Evolutionary conservation across 2,888 invertebrate species (phyloP).

Genomic region (Colostygia pectinataria): DNA sequence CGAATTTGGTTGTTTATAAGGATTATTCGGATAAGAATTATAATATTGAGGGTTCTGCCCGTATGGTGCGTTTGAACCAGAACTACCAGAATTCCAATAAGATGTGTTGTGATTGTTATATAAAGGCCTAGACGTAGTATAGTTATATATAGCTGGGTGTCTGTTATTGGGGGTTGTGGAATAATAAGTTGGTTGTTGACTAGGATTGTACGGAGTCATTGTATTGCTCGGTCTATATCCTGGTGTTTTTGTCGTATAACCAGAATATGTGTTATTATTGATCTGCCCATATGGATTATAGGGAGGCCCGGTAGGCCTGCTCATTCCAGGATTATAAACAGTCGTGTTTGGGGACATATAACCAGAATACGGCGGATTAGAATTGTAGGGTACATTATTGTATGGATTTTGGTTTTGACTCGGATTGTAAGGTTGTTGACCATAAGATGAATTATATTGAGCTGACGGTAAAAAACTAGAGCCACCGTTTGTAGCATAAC

Average conservation of each 20-base stretch:
- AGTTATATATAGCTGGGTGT: conserved; percentile 21
- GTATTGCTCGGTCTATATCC: conserved; percentile 11
- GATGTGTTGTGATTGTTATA: conserved; percentile 18
- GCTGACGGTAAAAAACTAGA: conserved; percentile 7
- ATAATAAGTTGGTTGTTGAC: conserved; percentile 32
- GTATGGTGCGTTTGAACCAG: conserved; percentile 25
- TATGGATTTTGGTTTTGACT: conserved; percentile 14
- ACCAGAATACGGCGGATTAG: conserved; percentile 13
- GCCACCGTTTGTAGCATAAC: conserved; percentile 19
- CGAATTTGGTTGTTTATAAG: conserved; percentile 27
- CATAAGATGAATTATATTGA: conserved; percentile 11
- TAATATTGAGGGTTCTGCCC: conserved; percentile 22
- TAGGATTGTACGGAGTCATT: conserved; percentile 21
- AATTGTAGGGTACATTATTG: conserved; percentile 9
- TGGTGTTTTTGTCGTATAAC: conserved; percentile 12
- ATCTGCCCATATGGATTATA: conserved; percentile 19
- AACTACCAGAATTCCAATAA: conserved; percentile 15
- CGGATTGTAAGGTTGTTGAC: conserved; percentile 8
- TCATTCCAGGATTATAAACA: conserved; percentile 18
- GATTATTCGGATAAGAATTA: conserved; percentile 25
- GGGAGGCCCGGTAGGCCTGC: conserved; percentile 16
- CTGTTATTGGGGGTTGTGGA: conserved; percentile 22
- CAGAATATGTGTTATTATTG: conserved; percentile 23
- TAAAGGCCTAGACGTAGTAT: conserved; percentile 18
- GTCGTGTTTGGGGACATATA: conserved; percentile 18